Evolutionary conservation across 2,113 vertebrate genomes (phyloP).

Genomic region (Brachyistius frenatus): DNA sequence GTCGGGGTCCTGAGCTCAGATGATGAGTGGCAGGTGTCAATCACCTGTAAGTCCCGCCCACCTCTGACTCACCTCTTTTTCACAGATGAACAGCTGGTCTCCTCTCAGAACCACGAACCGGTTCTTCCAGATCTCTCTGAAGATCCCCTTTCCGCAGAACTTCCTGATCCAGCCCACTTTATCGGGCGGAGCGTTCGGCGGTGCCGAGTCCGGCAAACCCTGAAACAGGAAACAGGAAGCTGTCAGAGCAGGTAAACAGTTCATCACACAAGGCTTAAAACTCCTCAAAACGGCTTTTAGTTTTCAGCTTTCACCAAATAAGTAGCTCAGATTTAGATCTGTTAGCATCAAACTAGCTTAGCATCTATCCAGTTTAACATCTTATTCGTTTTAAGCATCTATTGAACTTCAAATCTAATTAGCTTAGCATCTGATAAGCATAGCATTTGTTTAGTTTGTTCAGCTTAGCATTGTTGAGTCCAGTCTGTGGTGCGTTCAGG

Average conservation of each 20-base stretch:
- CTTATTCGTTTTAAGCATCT: no score
- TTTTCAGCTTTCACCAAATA: no score
- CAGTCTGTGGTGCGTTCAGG: not conserved
- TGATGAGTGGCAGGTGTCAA: not conserved
- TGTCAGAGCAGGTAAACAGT: constrained; percentile 11
- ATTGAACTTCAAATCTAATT: no score
- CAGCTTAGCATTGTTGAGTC: no score
- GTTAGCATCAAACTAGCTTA: no score
- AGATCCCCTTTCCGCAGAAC: constrained; percentile 95
- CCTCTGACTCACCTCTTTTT: constrained; percentile 90
- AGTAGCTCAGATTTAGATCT: no score
- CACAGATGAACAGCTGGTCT: constrained; percentile 93
- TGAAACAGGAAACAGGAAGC: constrained; percentile 60
- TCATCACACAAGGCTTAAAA: not conserved
- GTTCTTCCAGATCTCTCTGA: constrained; percentile 98
- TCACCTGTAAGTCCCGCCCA: constrained; percentile 21
- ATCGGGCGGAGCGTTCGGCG: constrained; percentile 85
- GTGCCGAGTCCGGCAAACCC: constrained; percentile 87
- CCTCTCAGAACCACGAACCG: constrained; percentile 92
- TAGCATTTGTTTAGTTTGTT: no score
- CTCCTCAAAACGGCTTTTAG: no score
- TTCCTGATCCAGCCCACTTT: constrained; percentile 97
- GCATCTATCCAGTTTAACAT: no score
- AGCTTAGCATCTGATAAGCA: no score
- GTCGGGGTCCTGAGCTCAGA: no score